Conservation (phyloP, 2,113 vertebrate species). For the Dasyurus viverrinus region DNA sequence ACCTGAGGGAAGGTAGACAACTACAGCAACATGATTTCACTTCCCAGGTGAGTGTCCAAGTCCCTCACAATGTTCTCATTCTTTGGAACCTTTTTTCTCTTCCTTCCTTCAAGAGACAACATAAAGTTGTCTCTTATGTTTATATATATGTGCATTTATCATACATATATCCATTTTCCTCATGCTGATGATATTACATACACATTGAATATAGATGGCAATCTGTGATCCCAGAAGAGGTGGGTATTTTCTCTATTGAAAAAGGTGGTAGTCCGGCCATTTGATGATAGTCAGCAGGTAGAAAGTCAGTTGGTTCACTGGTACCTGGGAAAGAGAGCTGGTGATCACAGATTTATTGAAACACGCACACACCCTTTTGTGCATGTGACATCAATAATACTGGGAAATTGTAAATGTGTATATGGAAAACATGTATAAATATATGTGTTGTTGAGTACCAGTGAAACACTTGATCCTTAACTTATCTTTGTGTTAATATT, state of each 20-base stretch:
- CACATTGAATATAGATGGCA: background rate
- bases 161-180: background rate
- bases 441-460: background rate
- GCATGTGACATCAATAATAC: background rate
- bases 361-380: background rate
- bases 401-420: background rate
- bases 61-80: background rate
- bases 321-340: background rate
- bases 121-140: background rate
- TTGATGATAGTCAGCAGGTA: background rate
- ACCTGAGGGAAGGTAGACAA: slow-evolving; percentile 95
- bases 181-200: background rate
- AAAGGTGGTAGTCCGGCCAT: background rate
- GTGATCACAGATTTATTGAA: background rate
- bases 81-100: fast-evolving
- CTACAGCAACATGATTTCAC: slow-evolving; percentile 98
- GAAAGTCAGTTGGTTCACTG: background rate
- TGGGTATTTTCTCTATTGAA: background rate
- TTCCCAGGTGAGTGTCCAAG: slow-evolving; percentile 88
- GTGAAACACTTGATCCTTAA: background rate
- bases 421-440: background rate
- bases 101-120: too few species aligned
- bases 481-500: background rate
- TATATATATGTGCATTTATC: background rate
- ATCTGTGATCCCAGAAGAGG: background rate